Evolutionary conservation across 2,113 vertebrate species (phyloP).

Genomic region (Plecturocebus donacophilus): DNA sequence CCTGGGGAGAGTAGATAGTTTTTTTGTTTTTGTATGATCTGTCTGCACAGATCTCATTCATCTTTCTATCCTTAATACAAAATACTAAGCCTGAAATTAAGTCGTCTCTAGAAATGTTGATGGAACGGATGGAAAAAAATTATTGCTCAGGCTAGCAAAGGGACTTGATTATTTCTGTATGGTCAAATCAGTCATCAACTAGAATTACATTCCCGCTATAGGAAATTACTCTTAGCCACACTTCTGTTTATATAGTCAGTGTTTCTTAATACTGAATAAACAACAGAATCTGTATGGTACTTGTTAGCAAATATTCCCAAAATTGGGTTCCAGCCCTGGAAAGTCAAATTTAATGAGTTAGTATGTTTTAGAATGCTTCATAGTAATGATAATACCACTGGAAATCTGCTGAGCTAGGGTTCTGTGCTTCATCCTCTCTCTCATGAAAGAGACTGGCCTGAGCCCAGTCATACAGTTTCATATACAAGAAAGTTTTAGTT

Average conservation of each 20-base stretch:
- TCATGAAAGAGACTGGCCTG: neutral
- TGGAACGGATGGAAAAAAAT: neutral
- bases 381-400: neutral
- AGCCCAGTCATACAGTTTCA: neutral
- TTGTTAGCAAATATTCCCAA: neutral
- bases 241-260: neutral
- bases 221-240: neutral
- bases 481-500: neutral
- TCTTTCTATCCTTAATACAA: neutral
- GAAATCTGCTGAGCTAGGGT: neutral
- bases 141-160: neutral
- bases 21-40: neutral
- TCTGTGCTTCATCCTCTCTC: rapidly evolving
- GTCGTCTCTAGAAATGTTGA: neutral
- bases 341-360: neutral
- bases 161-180: neutral
- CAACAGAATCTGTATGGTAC: neutral
- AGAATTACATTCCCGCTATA: neutral
- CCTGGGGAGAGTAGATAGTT: neutral
- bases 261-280: neutral
- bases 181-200: neutral
- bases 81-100: neutral
- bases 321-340: neutral
- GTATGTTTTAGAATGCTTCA: neutral
- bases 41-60: neutral